phyloP scores from a whole-genome alignment of 30 jellyfish, hydroid and myxozoan species.

The Aurelia coerulea region DNA sequence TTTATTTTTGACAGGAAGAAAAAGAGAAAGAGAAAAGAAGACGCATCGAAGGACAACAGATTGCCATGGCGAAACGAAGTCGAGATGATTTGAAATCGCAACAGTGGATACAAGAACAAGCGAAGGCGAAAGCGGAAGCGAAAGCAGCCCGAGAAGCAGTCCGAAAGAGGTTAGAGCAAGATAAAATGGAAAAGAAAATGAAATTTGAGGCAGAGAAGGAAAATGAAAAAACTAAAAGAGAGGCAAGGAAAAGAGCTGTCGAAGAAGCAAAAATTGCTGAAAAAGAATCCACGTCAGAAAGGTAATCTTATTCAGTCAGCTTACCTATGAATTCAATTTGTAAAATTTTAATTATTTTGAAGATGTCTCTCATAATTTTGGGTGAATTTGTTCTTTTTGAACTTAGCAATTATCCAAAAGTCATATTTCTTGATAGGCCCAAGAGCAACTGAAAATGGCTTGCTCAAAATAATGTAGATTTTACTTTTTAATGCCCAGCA shows the following conservation, averaged over 20 bases:
- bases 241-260: neutral
- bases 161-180: slow-evolving; percentile 62
- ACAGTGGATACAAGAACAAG: slow-evolving; percentile 67
- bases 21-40: slow-evolving; percentile 72
- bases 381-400: too few relatives aligned
- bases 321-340: too few relatives aligned
- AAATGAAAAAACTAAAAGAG: slow-evolving; percentile 11
- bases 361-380: too few relatives aligned
- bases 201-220: slow-evolving; percentile 65
- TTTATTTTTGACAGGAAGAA: slow-evolving; percentile 31
- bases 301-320: slow-evolving; percentile 1
- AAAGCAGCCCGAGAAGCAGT: slow-evolving; percentile 89
- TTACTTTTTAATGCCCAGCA: too few relatives aligned
- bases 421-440: too few relatives aligned
- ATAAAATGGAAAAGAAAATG: slow-evolving; percentile 82
- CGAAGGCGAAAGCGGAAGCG: slow-evolving; percentile 67
- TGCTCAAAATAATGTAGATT: too few relatives aligned
- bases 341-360: too few relatives aligned
- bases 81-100: slow-evolving; percentile 70
- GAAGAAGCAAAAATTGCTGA: slow-evolving; percentile 6
- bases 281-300: slow-evolving; percentile 2
- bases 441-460: too few relatives aligned
- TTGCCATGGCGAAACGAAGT: slow-evolving; percentile 63
- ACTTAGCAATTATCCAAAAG: too few relatives aligned
- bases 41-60: slow-evolving; percentile 65